A percentile compares a stretch with the other conserved stretches of the same genome.
Conservation (phyloP, 1,140 invertebrate species). For the Piezodorus guildinii region DNA sequence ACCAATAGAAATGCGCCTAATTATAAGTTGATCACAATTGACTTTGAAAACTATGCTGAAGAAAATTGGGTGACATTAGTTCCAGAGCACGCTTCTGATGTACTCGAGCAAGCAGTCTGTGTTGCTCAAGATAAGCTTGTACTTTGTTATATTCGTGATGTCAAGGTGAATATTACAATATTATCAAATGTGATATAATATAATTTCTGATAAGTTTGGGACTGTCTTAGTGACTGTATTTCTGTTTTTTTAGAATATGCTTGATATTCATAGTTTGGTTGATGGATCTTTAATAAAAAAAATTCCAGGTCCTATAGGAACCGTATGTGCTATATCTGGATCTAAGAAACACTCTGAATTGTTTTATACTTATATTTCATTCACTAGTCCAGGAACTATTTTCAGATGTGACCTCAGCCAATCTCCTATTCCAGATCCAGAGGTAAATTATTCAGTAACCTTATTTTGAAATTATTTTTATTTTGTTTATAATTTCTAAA, state of each 20-base stretch:
- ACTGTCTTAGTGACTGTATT: neutral
- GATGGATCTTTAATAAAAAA: constrained; percentile 58
- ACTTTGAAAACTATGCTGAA: constrained; percentile 64
- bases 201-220: neutral
- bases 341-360: constrained; percentile 77
- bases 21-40: constrained; percentile 77
- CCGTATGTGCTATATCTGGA: constrained; percentile 71
- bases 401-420: constrained; percentile 73
- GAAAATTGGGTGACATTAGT: constrained; percentile 77
- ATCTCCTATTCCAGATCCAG: constrained; percentile 44
- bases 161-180: constrained; percentile 56
- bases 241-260: constrained; percentile 51
- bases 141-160: constrained; percentile 84
- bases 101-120: constrained; percentile 76
- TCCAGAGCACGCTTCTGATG: constrained; percentile 72
- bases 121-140: constrained; percentile 81
- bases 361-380: constrained; percentile 90
- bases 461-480: too few species aligned
- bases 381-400: constrained; percentile 82
- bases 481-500: too few species aligned
- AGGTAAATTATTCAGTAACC: constrained; percentile 40
- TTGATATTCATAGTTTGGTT: constrained; percentile 68
- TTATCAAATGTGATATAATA: neutral
- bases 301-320: constrained; percentile 77
- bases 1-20: constrained; percentile 92